A percentile compares a stretch with the other conserved stretches of the same genome.
Conservation (phyloP, 1,140 invertebrate genomes). For the Andricus grossulariae region DNA sequence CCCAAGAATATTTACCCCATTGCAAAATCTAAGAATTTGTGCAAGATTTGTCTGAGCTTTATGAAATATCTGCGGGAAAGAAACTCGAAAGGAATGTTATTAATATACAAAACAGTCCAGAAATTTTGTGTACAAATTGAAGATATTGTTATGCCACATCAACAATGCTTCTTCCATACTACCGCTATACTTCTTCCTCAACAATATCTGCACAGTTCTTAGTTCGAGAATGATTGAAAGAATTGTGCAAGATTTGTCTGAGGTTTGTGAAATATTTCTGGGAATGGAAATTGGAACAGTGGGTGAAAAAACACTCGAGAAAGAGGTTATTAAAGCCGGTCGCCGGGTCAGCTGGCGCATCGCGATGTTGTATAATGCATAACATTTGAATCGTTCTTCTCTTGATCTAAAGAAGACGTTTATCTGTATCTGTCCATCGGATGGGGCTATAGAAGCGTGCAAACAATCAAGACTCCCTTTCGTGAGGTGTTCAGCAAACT, state of each 20-base stretch:
- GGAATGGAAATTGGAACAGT: neutral
- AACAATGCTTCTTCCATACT: too few species aligned
- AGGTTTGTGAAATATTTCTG: neutral
- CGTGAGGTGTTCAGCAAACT: conserved; percentile 24
- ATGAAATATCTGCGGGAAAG: neutral
- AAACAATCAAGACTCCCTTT: conserved; percentile 25
- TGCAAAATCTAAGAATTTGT: neutral
- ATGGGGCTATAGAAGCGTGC: neutral
- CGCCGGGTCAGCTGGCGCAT: conserved; percentile 10
- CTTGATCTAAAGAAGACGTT: conserved; percentile 18
- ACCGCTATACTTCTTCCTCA: too few species aligned
- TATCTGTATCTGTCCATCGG: conserved; percentile 18
- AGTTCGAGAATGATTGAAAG: too few species aligned
- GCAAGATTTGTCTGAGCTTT: neutral
- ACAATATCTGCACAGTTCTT: too few species aligned
- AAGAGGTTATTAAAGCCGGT: conserved; percentile 1
- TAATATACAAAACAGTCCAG: neutral
- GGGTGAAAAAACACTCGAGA: neutral
- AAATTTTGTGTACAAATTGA: too few species aligned
- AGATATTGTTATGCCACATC: too few species aligned
- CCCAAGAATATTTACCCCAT: too few species aligned
- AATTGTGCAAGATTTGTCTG: neutral
- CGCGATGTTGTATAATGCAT: conserved; percentile 4
- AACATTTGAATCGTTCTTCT: conserved; percentile 17
- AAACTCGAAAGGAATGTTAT: neutral